Percentiles rank a stretch among this genome's conserved stretches.
Conservation (phyloP, 2,113 vertebrate species). For the Cranoglanis bouderius region DNA sequence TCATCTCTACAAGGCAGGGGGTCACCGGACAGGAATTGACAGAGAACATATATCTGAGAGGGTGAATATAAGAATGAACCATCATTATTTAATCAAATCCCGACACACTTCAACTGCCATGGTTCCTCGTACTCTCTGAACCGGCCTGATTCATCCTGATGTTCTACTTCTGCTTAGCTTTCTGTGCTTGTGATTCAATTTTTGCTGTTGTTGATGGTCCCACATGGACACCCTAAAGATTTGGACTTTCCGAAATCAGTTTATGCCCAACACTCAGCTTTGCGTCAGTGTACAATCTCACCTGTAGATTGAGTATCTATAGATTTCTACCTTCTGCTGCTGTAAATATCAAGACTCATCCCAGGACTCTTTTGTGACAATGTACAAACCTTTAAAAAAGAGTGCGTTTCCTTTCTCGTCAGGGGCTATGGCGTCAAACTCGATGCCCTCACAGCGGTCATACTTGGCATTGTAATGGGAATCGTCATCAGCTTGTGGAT, state of each 20-base stretch:
- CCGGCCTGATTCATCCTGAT: neutral
- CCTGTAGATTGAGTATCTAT: neutral
- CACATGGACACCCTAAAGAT: neutral
- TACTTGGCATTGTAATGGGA: slow-evolving; percentile 40
- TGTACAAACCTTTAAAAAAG: slow-evolving; percentile 80
- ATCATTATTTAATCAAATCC: neutral
- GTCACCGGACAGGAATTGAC: neutral
- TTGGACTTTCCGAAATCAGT: neutral
- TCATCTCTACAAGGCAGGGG: neutral
- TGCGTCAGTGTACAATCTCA: neutral
- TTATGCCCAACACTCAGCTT: neutral
- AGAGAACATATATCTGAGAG: neutral
- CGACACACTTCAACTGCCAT: neutral
- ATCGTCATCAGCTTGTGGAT: neutral
- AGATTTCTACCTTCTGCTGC: neutral
- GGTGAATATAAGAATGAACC: neutral
- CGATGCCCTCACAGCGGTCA: slow-evolving; percentile 74
- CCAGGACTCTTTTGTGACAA: neutral
- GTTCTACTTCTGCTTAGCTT: neutral
- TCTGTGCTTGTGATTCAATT: neutral
- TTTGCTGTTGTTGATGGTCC: neutral
- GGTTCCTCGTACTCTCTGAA: neutral
- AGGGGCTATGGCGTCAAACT: slow-evolving; percentile 80
- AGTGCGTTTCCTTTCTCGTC: slow-evolving; percentile 73
- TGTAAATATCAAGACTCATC: neutral